A percentile compares a stretch with the other conserved stretches of the same genome.
Conservation (phyloP, 2,888 invertebrate genomes). For the Carterocephalus palaemon region DNA sequence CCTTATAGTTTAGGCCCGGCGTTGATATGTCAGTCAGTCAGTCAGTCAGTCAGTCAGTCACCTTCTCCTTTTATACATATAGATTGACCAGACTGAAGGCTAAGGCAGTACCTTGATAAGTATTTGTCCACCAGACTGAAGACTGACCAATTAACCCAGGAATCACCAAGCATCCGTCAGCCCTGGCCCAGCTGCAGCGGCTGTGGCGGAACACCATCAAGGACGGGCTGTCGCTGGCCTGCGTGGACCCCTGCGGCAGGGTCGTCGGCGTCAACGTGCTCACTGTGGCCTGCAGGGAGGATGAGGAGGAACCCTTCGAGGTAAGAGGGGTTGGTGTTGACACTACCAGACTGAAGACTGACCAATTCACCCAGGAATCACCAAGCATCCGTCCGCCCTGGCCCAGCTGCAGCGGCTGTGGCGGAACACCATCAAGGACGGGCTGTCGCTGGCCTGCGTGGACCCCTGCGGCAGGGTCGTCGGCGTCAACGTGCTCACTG, state of each 20-base stretch:
- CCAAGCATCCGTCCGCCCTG: conserved; percentile 56
- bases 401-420: conserved; percentile 59
- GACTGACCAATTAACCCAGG: no score
- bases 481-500: conserved; percentile 64
- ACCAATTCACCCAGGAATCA: conserved; percentile 60
- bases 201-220: conserved; percentile 59
- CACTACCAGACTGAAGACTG: no score
- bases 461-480: conserved; percentile 46
- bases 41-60: no score
- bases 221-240: conserved; percentile 59
- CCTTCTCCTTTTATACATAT: no score
- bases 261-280: conserved; percentile 66
- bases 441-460: conserved; percentile 61
- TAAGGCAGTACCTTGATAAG: no score
- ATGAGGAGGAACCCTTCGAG: conserved; percentile 61
- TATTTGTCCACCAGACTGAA: no score
- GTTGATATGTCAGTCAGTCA: no score
- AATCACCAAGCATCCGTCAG: conserved; percentile 57
- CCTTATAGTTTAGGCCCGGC: no score
- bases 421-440: conserved; percentile 53
- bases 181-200: conserved; percentile 52
- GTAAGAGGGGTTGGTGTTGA: conserved; percentile 37
- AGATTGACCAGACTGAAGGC: no score
- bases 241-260: conserved; percentile 45
- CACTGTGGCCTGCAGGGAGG: conserved; percentile 52